phyloP scores from a whole-genome alignment of 2,113 vertebrate genomes.

The Phyllostomus discolor region DNA sequence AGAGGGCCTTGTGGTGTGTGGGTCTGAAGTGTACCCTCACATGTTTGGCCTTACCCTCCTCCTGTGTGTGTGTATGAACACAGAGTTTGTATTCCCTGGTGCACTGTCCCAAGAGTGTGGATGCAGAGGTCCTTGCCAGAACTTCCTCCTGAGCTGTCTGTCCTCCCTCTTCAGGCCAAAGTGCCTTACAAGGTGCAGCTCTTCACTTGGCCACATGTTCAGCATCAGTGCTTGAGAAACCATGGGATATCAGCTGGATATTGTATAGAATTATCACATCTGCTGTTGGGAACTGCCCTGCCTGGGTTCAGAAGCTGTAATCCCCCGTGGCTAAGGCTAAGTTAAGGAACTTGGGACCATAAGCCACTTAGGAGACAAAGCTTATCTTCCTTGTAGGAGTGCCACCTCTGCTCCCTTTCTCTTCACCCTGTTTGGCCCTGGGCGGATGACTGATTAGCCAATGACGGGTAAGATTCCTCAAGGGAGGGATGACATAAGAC shows the following conservation, averaged over 20 bases:
- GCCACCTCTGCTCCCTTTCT: too few relatives aligned
- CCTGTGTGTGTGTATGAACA: neutral
- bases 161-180: neutral
- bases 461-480: too few relatives aligned
- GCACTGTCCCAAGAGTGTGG: neutral
- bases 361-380: too few relatives aligned
- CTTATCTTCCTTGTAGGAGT: too few relatives aligned
- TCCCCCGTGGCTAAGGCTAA: too few relatives aligned
- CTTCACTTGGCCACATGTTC: neutral
- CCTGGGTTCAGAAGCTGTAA: too few relatives aligned
- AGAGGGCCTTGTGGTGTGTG: too few relatives aligned
- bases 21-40: neutral
- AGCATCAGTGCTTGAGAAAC: neutral
- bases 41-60: neutral
- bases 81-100: neutral
- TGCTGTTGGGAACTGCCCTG: too few relatives aligned
- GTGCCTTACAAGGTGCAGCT: slow-evolving; percentile 51
- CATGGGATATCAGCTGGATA: neutral
- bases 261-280: neutral
- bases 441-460: too few relatives aligned
- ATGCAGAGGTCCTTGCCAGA: neutral
- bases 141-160: neutral
- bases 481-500: too few relatives aligned
- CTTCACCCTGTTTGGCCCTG: too few relatives aligned
- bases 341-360: too few relatives aligned